Conservation (phyloP, 2,888 invertebrate genomes). For the Monopis laevigella region DNA sequence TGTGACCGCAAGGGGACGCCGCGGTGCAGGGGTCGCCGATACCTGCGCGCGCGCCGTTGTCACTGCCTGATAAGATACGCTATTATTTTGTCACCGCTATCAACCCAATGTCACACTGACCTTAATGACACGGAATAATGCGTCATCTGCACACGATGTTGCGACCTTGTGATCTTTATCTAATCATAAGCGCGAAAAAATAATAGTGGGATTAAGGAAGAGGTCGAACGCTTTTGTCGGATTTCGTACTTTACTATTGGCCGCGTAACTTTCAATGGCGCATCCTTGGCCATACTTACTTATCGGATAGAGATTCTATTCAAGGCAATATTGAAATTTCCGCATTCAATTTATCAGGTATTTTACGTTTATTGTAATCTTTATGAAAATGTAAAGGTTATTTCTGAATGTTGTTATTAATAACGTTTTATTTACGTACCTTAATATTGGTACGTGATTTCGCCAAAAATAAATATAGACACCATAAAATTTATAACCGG, state of each 20-base stretch:
- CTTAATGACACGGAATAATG: constrained; percentile 63
- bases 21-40: constrained; percentile 20
- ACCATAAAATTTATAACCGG: no score
- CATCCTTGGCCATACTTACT: not conserved
- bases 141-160: constrained; percentile 45
- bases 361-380: no score
- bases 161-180: constrained; percentile 63
- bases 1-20: constrained; percentile 1
- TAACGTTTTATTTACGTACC: no score
- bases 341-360: no score
- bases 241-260: constrained; percentile 17
- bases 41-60: constrained; percentile 56
- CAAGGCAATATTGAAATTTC: not conserved
- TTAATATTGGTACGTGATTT: no score
- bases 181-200: constrained; percentile 55
- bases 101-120: constrained; percentile 62
- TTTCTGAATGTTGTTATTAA: no score
- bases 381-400: no score
- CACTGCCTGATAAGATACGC: constrained; percentile 63
- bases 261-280: not conserved
- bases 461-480: no score
- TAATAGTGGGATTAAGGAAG: constrained; percentile 24
- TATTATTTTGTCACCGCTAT: constrained; percentile 53
- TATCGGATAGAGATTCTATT: constrained; percentile 7
- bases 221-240: constrained; percentile 16